Evolutionary conservation across 1,140 invertebrate genomes (phyloP).

Genomic region (Caenorhabditis inopinata): DNA sequence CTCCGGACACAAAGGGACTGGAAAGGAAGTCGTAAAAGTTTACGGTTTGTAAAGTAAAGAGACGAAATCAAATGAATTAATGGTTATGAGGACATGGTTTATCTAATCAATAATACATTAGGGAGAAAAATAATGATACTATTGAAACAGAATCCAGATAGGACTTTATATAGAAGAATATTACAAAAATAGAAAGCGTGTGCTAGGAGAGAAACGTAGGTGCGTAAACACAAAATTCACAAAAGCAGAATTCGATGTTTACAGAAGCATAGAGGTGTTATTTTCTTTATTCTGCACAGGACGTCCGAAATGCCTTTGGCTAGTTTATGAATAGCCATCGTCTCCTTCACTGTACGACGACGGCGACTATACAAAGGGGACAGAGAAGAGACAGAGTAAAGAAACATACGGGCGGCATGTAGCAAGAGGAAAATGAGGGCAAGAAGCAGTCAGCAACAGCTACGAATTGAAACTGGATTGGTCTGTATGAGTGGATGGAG

Average conservation of each 20-base stretch:
- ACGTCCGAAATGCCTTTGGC: constrained; percentile 17
- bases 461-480: constrained; percentile 27
- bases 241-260: constrained; percentile 19
- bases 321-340: not conserved
- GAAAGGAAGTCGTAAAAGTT: not conserved
- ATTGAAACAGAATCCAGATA: not conserved
- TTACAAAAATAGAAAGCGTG: constrained; percentile 1
- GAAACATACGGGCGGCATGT: constrained; percentile 4
- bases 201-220: not conserved
- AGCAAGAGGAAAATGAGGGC: constrained; percentile 33
- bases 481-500: not conserved
- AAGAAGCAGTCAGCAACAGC: constrained; percentile 21
- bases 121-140: not conserved
- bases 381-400: not conserved
- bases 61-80: no score
- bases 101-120: not conserved
- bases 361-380: not conserved
- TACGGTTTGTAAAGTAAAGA: constrained; percentile 10
- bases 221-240: constrained; percentile 23
- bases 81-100: not conserved
- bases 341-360: constrained; percentile 11
- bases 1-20: no score
- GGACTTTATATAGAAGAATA: not conserved
- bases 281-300: not conserved
- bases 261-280: constrained; percentile 11